phyloP scores from a whole-genome alignment of 2,888 invertebrate genomes.

The Acronicta alni region DNA sequence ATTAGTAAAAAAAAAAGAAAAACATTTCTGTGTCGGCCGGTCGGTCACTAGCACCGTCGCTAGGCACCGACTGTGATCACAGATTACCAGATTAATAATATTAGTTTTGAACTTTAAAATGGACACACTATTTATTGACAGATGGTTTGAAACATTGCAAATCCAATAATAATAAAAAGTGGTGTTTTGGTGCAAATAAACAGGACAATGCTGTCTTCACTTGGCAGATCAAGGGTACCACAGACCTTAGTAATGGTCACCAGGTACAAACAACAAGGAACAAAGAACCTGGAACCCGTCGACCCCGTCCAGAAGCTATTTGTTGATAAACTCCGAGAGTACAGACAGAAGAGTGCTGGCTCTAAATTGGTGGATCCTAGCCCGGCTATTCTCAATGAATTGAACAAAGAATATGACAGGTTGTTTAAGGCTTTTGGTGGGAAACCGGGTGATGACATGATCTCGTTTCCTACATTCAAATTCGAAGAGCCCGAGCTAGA shows the following conservation, averaged over 20 bases:
- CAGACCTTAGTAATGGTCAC: background rate
- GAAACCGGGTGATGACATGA: slow-evolving; percentile 30
- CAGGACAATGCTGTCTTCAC: slow-evolving; percentile 20
- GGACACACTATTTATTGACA: background rate
- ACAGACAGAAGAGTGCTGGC: slow-evolving; percentile 16
- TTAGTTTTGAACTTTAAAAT: too few relatives aligned
- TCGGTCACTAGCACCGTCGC: too few relatives aligned
- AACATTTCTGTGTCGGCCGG: too few relatives aligned
- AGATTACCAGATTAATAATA: too few relatives aligned
- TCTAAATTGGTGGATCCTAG: slow-evolving; percentile 20
- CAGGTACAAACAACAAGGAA: slow-evolving; percentile 7
- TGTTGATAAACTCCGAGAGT: slow-evolving; percentile 32
- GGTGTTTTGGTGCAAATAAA: background rate
- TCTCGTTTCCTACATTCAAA: slow-evolving; percentile 25
- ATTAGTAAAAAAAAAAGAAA: too few relatives aligned
- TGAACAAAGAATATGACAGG: slow-evolving; percentile 19
- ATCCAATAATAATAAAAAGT: background rate
- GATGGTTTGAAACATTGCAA: background rate
- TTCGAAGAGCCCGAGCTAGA: slow-evolving; percentile 32
- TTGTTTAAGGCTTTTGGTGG: slow-evolving; percentile 28
- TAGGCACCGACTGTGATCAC: too few relatives aligned
- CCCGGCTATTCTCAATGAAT: slow-evolving; percentile 18
- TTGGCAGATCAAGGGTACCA: background rate
- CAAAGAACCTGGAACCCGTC: too few relatives aligned
- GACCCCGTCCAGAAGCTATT: slow-evolving; percentile 43